A percentile compares a stretch with the other conserved stretches of the same genome.
phyloP scores from a whole-genome alignment of 2,797 vertebrate genomes.

The Trematomus bernacchii region DNA sequence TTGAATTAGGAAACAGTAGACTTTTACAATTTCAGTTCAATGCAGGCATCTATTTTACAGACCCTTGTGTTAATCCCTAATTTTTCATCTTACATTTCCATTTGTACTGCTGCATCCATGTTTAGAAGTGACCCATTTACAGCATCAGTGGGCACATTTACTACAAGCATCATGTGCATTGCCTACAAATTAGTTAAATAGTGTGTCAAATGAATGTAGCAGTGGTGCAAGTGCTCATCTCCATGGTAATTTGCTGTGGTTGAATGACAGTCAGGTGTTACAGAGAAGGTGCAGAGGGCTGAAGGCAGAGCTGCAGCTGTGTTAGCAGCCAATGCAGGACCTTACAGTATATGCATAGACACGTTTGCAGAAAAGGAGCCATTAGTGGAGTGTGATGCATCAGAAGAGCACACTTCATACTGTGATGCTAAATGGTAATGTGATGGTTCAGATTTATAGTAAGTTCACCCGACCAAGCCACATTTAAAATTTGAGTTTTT shows the following conservation, averaged over 20 bases:
- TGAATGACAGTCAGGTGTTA: not conserved
- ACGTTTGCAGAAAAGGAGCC: slow-evolving; percentile 2
- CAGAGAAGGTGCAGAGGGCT: rapidly evolving
- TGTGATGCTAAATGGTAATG: not conserved
- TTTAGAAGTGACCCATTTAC: not conserved
- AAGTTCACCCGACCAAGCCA: not conserved
- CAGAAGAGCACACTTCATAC: not conserved
- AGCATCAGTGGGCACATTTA: not conserved
- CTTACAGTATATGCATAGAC: slow-evolving; percentile 6
- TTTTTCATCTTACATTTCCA: not conserved
- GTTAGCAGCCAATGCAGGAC: not conserved
- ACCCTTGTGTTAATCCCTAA: not conserved
- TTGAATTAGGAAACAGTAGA: not conserved
- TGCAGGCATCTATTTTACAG: not conserved
- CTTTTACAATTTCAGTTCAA: not conserved
- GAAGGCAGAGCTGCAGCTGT: slow-evolving; percentile 23
- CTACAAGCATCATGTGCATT: not conserved
- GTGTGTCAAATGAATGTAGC: not conserved
- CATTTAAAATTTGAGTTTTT: not conserved
- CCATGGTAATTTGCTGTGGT: not conserved
- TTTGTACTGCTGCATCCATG: not conserved
- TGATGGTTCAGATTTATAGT: not conserved
- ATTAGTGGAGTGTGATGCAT: not conserved
- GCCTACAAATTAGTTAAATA: not conserved
- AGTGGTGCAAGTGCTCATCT: not conserved